These are phyloP conservation scores for Eulemur mongoz DNA, from an alignment of 2,797 vertebrate genomes.

Conservation along the genomic window DNA sequence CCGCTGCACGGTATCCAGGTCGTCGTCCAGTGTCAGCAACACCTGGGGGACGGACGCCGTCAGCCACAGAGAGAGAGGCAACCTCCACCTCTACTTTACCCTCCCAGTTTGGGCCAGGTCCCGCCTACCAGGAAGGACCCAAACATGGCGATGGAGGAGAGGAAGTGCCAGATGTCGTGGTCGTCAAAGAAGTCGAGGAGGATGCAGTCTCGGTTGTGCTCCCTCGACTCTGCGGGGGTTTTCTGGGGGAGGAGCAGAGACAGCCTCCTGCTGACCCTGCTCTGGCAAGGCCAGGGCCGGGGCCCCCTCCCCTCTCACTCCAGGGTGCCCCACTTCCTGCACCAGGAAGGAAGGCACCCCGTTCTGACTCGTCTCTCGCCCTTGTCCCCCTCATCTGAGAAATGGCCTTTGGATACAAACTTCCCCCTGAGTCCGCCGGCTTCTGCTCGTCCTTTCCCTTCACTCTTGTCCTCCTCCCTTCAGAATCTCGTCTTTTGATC, in stretches of 20 bases:
- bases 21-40: constrained; percentile 96
- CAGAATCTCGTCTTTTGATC: neutral
- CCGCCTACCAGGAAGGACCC: constrained; percentile 94
- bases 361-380: neutral
- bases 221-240: constrained; percentile 97
- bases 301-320: accelerated
- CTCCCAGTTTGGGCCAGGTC: neutral
- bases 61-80: neutral
- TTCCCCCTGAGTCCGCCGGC: neutral
- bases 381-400: neutral
- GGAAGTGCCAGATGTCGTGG: constrained; percentile 99
- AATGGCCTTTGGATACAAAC: neutral
- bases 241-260: constrained; percentile 86
- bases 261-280: accelerated
- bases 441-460: neutral
- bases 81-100: neutral
- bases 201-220: constrained; percentile 97
- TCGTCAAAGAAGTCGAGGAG: constrained; percentile 97
- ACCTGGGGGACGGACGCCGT: constrained; percentile 84
- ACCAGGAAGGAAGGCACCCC: neutral
- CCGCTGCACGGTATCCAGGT: constrained; percentile 94
- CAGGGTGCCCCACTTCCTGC: accelerated
- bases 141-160: constrained; percentile 99
- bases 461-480: neutral
- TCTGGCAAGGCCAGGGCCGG: neutral